phyloP scores from a whole-genome alignment of 2,113 vertebrate species.

The Hippoglossus stenolepis region DNA sequence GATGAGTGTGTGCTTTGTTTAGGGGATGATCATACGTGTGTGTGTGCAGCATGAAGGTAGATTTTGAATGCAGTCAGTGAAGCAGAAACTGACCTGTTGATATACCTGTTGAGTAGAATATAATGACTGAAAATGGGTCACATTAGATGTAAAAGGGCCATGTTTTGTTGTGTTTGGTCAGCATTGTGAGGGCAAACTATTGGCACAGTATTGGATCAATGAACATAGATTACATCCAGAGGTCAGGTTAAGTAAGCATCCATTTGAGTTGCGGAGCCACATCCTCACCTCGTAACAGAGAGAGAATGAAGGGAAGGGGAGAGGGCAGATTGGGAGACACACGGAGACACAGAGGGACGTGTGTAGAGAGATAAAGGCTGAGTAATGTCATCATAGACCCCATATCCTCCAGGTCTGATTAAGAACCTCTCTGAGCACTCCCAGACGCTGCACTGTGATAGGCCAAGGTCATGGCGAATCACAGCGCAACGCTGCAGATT shows the following conservation, averaged over 20 bases:
- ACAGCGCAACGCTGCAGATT: slow-evolving; percentile 60
- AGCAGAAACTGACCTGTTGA: slow-evolving; percentile 47
- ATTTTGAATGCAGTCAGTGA: slow-evolving; percentile 10
- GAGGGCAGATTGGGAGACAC: slow-evolving; percentile 22
- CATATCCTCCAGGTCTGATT: slow-evolving; percentile 69
- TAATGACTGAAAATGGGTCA: slow-evolving; percentile 22
- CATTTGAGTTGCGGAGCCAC: slow-evolving; percentile 40
- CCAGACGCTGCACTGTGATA: slow-evolving; percentile 65
- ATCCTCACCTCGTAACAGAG: slow-evolving; percentile 24
- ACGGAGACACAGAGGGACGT: slow-evolving; percentile 45
- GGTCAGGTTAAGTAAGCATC: slow-evolving; percentile 65
- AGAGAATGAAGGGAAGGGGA: slow-evolving; percentile 19
- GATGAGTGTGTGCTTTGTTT: slow-evolving; percentile 55
- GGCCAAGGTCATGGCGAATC: slow-evolving; percentile 77
- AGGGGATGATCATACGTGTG: slow-evolving; percentile 14
- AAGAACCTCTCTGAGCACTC: slow-evolving; percentile 69
- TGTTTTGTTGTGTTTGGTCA: slow-evolving; percentile 42
- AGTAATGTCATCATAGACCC: slow-evolving; percentile 70
- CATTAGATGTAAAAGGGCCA: slow-evolving; percentile 4
- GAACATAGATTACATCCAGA: slow-evolving; percentile 47
- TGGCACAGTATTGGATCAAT: slow-evolving; percentile 46
- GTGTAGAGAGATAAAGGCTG: slow-evolving; percentile 68
- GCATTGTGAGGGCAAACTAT: slow-evolving; percentile 24
- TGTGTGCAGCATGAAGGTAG: slow-evolving; percentile 26
- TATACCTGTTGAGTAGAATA: slow-evolving; percentile 45